Evolutionary conservation across 64 coral and sea anemone species (phyloP), one percentile per base, ranked within the genome.

Genomic region (Dendrophyllia cribrosa): DNA sequence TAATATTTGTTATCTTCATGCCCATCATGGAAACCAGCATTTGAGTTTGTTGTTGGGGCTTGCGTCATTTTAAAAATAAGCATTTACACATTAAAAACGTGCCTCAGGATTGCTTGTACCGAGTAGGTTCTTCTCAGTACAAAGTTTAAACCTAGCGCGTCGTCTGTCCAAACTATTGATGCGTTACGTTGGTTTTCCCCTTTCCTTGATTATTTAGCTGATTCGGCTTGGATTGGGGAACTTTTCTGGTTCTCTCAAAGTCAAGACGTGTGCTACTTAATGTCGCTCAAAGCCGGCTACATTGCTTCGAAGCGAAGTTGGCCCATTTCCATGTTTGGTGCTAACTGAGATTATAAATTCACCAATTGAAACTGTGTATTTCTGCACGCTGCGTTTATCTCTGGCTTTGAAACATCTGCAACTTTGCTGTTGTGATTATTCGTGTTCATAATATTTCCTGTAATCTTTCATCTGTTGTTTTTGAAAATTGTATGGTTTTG

Each of bases 321-420:
- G 34, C 34, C 34, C 34, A 64, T 56, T 77, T 22, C 25, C 5
- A 77, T 14, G 46, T 70, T 23, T 75, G 9, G 69, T 72, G 76
- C 88, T 24, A 45, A 79, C 76, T 17, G 64, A 90, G 75, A 81
- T 90, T 5, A 81, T 90, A 10, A 90, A 90, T 49, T 81, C 59
- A 13, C 88, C 23, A 12, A 80, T 90, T 16, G 12, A 90, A 34
- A 34, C 34, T 34, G 34, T 34, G 34, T 34, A 2, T 34, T 34
- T 34, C 34, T 34, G 34, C 2, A 34, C 34, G 34, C 34, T 80
- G 71, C 76, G 13, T 81, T 79, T 24, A 81, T 44, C 63, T 72
- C 63, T 13, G 69, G 0, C 14, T 44, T 15, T 24, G 75, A 76
- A 10, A 90, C 68, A 23, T 70, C 24, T 21, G 70, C 48, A 7